phyloP scores from a whole-genome alignment of 2,797 vertebrate species.

The Spinibarbus caldwelli region DNA sequence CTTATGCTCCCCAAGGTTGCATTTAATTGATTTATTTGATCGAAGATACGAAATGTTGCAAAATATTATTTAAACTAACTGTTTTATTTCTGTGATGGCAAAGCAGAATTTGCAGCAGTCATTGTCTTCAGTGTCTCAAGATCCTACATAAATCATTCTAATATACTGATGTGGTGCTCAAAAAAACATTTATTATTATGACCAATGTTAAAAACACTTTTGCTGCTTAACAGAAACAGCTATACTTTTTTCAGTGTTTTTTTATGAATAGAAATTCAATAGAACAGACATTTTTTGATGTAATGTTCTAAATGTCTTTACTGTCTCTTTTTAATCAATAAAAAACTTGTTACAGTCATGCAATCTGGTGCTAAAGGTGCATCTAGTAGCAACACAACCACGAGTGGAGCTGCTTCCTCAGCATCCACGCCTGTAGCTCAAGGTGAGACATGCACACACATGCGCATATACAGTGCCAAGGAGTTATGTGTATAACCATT shows the following conservation, averaged over 20 bases:
- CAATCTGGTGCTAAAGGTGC: constrained; percentile 83
- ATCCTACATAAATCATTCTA: background rate
- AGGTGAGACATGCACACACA: constrained; percentile 40
- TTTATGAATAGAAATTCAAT: background rate
- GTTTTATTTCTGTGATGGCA: background rate
- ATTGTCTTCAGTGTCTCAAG: background rate
- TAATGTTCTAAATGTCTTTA: background rate
- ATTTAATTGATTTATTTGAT: too few species aligned
- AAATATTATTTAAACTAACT: background rate
- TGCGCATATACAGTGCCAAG: background rate
- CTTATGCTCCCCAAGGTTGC: background rate
- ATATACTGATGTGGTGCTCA: background rate
- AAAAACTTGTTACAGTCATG: constrained; percentile 79
- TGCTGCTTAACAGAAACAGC: too few species aligned
- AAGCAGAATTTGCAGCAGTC: background rate
- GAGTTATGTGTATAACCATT: background rate
- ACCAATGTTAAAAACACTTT: too few species aligned
- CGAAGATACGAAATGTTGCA: background rate
- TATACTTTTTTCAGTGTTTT: background rate
- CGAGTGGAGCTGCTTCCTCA: constrained; percentile 67
- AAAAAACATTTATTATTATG: background rate
- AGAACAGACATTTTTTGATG: background rate
- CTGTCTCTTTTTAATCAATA: background rate
- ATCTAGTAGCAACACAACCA: constrained; percentile 73
- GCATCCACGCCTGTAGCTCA: constrained; percentile 64